phyloP scores from a whole-genome alignment of 1,140 invertebrate species.

The Heliconius melpomene region DNA sequence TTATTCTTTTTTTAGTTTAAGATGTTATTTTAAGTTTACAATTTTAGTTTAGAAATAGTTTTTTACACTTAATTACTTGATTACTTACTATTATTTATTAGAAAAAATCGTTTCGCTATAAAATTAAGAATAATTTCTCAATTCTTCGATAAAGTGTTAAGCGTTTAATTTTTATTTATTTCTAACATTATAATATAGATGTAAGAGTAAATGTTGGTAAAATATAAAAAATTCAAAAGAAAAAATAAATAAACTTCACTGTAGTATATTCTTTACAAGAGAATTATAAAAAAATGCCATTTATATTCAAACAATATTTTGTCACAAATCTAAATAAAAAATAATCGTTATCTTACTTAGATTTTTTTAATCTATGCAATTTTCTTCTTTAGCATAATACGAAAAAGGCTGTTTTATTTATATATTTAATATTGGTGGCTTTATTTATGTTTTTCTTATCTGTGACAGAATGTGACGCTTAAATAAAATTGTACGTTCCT shows the following conservation, averaged over 20 bases:
- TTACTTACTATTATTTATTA: conserved; percentile 23
- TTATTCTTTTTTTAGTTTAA: background rate
- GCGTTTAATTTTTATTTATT: conserved; percentile 2
- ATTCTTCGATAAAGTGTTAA: background rate
- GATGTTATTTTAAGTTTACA: conserved; percentile 12
- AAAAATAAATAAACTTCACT: conserved; percentile 2
- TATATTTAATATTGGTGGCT: background rate
- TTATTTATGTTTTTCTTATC: background rate
- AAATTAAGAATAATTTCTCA: conserved; percentile 2
- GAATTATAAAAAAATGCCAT: background rate
- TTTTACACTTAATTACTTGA: conserved; percentile 14
- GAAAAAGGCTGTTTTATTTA: conserved; percentile 1
- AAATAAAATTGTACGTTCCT: conserved; percentile 11
- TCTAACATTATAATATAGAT: background rate
- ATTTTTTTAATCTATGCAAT: conserved; percentile 2
- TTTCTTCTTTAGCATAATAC: background rate
- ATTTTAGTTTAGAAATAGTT: conserved; percentile 21
- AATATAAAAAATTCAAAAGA: background rate
- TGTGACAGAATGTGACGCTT: background rate
- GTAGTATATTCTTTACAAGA: background rate
- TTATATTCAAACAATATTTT: background rate
- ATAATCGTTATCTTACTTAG: too few species aligned
- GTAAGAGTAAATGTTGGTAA: background rate
- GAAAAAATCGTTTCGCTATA: background rate
- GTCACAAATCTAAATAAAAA: conserved; percentile 4